phyloP scores from a whole-genome alignment of 2,888 invertebrate species.

The Marronus borbonicus region DNA sequence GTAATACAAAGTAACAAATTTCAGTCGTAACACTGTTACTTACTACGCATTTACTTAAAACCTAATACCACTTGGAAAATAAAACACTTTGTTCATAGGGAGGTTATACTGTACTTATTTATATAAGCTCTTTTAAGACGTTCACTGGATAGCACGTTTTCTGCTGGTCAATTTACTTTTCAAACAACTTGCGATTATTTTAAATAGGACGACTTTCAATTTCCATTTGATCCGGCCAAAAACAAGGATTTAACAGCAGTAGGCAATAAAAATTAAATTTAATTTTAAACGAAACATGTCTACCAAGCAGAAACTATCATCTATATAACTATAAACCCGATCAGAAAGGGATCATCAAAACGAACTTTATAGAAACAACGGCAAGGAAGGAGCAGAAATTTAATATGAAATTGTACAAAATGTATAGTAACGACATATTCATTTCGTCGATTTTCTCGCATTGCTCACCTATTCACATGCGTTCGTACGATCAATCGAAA shows the following conservation, averaged over 20 bases:
- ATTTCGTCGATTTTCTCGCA: slow-evolving; percentile 17
- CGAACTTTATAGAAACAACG: background rate
- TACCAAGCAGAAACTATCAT: background rate
- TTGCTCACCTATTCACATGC: background rate
- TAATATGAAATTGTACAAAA: slow-evolving; percentile 16
- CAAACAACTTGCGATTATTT: too few relatives aligned
- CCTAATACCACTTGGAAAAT: too few relatives aligned
- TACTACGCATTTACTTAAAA: too few relatives aligned
- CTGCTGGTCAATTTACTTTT: too few relatives aligned
- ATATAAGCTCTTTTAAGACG: too few relatives aligned
- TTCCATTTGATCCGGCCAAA: background rate
- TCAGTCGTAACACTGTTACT: too few relatives aligned
- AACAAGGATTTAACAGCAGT: background rate
- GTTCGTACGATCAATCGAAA: slow-evolving; percentile 22
- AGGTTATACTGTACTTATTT: too few relatives aligned
- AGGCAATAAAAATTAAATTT: background rate
- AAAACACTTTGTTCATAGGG: too few relatives aligned
- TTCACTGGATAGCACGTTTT: too few relatives aligned
- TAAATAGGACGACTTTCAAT: background rate
- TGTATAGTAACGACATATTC: slow-evolving; percentile 6
- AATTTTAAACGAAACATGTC: background rate
- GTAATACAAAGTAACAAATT: too few relatives aligned
- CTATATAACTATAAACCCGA: background rate
- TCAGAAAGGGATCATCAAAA: background rate
- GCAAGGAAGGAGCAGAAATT: background rate